phyloP scores from a whole-genome alignment of 2,888 invertebrate genomes.

The Heliconius aoede region DNA sequence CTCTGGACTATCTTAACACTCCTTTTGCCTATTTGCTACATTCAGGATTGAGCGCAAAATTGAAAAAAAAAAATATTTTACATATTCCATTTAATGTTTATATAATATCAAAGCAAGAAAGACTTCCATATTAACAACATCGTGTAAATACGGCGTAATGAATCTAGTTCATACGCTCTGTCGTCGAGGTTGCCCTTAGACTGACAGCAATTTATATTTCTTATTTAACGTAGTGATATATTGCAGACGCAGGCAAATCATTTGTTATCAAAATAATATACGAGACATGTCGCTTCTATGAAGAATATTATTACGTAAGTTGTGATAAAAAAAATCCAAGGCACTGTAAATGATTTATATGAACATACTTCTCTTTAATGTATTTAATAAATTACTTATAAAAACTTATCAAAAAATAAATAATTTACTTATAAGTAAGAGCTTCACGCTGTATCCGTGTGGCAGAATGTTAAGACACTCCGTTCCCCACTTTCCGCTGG shows the following conservation, averaged over 20 bases:
- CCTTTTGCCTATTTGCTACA: no score
- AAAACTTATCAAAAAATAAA: no score
- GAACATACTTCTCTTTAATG: no score
- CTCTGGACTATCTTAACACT: no score
- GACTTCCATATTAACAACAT: slow-evolving; percentile 21
- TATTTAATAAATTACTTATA: neutral
- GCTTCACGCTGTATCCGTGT: no score
- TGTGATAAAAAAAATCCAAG: neutral
- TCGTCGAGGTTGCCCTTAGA: slow-evolving; percentile 37
- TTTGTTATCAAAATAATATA: slow-evolving; percentile 37
- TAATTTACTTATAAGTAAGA: no score
- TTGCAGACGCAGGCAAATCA: slow-evolving; percentile 33
- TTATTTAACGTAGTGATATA: slow-evolving; percentile 43
- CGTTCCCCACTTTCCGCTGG: no score
- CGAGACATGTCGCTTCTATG: slow-evolving; percentile 22
- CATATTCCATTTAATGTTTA: neutral
- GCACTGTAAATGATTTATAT: neutral
- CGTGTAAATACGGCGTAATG: slow-evolving; percentile 36
- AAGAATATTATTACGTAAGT: neutral
- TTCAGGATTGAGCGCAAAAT: no score
- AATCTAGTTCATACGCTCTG: slow-evolving; percentile 35
- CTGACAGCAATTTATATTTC: slow-evolving; percentile 44
- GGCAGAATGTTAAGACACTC: no score
- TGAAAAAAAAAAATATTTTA: no score
- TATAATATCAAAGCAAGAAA: neutral